phyloP scores from a whole-genome alignment of 2,113 vertebrate genomes.

The Melanerpes formicivorus region DNA sequence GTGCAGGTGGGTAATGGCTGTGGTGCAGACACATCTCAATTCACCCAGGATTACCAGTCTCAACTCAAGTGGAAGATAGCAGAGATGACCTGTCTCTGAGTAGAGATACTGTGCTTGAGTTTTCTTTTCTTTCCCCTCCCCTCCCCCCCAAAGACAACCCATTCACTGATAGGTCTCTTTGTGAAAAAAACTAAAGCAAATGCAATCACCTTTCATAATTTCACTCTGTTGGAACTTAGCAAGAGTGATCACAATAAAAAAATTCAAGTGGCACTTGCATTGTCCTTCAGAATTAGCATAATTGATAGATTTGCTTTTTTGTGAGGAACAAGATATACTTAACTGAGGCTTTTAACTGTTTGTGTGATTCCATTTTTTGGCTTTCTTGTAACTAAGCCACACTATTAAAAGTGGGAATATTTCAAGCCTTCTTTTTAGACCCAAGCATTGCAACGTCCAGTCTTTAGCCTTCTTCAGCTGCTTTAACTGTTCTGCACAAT shows the following conservation, averaged over 20 bases:
- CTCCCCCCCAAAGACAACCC: background rate
- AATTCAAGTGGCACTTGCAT: background rate
- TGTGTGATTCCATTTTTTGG: background rate
- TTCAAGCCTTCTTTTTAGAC: background rate
- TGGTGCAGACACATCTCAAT: background rate
- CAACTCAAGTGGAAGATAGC: background rate
- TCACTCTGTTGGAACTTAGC: background rate
- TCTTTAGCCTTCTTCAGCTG: background rate
- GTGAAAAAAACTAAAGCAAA: background rate
- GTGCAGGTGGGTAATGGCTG: background rate
- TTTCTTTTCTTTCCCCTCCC: background rate
- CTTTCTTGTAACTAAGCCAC: background rate
- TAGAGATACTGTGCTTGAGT: background rate
- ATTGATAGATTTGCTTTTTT: background rate
- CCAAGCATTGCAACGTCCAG: background rate
- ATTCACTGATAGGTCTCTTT: background rate
- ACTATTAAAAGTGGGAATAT: background rate
- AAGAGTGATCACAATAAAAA: background rate
- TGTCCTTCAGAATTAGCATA: background rate
- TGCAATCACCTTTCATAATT: background rate
- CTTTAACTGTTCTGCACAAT: background rate
- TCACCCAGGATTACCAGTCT: background rate
- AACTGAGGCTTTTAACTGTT: background rate
- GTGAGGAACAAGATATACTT: background rate
- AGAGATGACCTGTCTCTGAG: background rate